Percentiles rank a stretch among this genome's conserved stretches.
phyloP scores from a whole-genome alignment of 2,113 vertebrate species.

The Crotophaga sulcirostris region DNA sequence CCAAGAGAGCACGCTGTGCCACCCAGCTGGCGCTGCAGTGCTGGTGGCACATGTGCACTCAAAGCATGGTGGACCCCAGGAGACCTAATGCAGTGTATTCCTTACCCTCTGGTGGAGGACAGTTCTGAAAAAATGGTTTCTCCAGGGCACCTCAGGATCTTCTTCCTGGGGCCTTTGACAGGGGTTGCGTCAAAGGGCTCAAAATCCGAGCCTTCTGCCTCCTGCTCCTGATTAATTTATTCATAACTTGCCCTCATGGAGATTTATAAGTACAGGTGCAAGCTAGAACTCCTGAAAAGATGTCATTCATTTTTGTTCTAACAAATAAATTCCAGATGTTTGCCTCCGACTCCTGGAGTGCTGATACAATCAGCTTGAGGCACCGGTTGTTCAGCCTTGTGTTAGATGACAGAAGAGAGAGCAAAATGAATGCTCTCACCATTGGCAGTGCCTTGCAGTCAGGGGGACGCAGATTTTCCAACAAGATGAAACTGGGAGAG shows the following conservation, averaged over 20 bases:
- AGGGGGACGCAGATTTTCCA: neutral
- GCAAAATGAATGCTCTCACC: neutral
- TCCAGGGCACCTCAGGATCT: neutral
- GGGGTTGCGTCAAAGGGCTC: neutral
- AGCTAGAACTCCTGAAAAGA: slow-evolving; percentile 11
- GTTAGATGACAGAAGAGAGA: neutral
- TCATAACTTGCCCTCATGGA: neutral
- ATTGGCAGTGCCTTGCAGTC: neutral
- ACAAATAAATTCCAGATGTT: slow-evolving; percentile 54
- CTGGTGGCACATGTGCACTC: neutral
- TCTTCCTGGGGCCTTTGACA: neutral
- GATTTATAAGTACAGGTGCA: slow-evolving; percentile 38
- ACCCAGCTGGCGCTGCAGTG: neutral
- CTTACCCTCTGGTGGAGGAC: neutral
- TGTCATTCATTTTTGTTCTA: slow-evolving; percentile 11
- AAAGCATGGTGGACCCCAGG: neutral
- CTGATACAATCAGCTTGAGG: neutral
- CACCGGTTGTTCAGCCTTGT: neutral
- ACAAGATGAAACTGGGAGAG: neutral
- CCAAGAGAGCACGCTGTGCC: neutral
- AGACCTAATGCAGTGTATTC: neutral
- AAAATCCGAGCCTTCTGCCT: neutral
- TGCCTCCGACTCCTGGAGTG: neutral
- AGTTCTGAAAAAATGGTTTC: neutral
- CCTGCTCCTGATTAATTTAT: slow-evolving; percentile 2